phyloP scores from a whole-genome alignment of 2,113 vertebrate genomes.

The Cheilinus undulatus region DNA sequence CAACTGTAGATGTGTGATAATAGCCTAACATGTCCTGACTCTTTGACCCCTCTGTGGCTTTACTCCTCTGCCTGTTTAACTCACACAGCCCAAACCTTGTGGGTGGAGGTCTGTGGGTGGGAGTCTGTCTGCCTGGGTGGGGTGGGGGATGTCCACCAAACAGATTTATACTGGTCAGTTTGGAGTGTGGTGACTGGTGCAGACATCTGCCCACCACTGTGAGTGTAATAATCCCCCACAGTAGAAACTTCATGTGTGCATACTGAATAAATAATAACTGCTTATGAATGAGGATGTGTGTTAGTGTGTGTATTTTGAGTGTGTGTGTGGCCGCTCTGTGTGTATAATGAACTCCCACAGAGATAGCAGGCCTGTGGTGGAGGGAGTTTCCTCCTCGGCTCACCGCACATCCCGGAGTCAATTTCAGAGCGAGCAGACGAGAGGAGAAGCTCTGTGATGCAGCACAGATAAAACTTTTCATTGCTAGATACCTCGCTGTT shows the following conservation, averaged over 20 bases:
- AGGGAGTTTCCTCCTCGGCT: slow-evolving; percentile 72
- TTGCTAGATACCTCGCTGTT: slow-evolving; percentile 23
- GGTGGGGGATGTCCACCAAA: slow-evolving; percentile 61
- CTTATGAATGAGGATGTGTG: slow-evolving; percentile 30
- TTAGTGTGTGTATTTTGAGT: slow-evolving; percentile 15
- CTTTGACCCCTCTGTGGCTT: slow-evolving; percentile 47
- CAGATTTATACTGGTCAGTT: slow-evolving; percentile 50
- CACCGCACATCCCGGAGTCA: slow-evolving; percentile 64
- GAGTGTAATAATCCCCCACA: slow-evolving; percentile 43
- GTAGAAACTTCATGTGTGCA: slow-evolving; percentile 17
- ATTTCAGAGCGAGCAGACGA: slow-evolving; percentile 50
- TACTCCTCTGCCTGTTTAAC: slow-evolving; percentile 18
- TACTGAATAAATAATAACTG: slow-evolving; percentile 13
- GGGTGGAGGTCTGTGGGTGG: slow-evolving; percentile 43
- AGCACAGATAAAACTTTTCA: slow-evolving; percentile 36
- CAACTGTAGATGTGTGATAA: too few species aligned
- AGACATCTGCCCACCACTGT: slow-evolving; percentile 59
- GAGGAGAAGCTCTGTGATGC: slow-evolving; percentile 42
- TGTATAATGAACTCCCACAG: slow-evolving; percentile 73
- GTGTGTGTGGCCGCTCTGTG: slow-evolving; percentile 66
- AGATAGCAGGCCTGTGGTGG: slow-evolving; percentile 72
- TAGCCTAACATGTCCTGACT: slow-evolving; percentile 24
- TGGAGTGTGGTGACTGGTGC: slow-evolving; percentile 53
- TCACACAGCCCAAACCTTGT: slow-evolving; percentile 19
- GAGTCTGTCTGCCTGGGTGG: slow-evolving; percentile 60